Conservation (phyloP, 2,113 vertebrate genomes). For the Chaetodon trifascialis region DNA sequence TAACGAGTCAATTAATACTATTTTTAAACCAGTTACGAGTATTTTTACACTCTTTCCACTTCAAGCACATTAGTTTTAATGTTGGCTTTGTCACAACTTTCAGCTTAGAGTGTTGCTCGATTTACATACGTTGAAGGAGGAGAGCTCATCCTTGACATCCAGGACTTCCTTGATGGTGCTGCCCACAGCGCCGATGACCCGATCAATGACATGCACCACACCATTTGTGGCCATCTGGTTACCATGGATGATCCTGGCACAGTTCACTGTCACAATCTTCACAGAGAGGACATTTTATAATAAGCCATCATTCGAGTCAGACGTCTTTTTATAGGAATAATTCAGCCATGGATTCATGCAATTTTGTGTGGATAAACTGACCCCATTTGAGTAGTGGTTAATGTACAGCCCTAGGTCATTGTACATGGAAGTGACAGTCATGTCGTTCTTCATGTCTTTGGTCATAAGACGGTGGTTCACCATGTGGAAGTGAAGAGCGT, state of each 20-base stretch:
- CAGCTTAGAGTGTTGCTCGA: background rate
- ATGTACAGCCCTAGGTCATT: slow-evolving; percentile 88
- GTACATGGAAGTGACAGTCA: slow-evolving; percentile 90
- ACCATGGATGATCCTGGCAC: slow-evolving; percentile 92
- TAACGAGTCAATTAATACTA: slow-evolving; percentile 3
- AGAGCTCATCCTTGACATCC: slow-evolving; percentile 87
- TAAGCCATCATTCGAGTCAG: background rate
- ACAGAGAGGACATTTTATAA: slow-evolving; percentile 9
- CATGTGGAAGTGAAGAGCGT: slow-evolving; percentile 94
- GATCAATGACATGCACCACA: slow-evolving; percentile 94
- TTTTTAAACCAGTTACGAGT: background rate
- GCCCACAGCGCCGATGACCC: slow-evolving; percentile 88
- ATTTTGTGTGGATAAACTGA: slow-evolving; percentile 73
- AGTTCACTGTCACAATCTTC: slow-evolving; percentile 97
- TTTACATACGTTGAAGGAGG: slow-evolving; percentile 87
- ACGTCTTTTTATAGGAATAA: background rate
- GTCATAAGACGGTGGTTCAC: slow-evolving; percentile 91
- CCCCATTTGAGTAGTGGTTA: slow-evolving; percentile 97
- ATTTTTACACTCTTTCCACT: background rate
- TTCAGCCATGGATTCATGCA: background rate
- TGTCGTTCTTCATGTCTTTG: slow-evolving; percentile 94
- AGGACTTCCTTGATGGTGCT: slow-evolving; percentile 91
- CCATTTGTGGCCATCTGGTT: slow-evolving; percentile 98
- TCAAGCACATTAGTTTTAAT: background rate
- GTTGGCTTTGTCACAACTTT: background rate